These are phyloP conservation scores for Anthoscopus minutus DNA, from an alignment of 2,113 vertebrate genomes.

Conservation along the genomic window DNA sequence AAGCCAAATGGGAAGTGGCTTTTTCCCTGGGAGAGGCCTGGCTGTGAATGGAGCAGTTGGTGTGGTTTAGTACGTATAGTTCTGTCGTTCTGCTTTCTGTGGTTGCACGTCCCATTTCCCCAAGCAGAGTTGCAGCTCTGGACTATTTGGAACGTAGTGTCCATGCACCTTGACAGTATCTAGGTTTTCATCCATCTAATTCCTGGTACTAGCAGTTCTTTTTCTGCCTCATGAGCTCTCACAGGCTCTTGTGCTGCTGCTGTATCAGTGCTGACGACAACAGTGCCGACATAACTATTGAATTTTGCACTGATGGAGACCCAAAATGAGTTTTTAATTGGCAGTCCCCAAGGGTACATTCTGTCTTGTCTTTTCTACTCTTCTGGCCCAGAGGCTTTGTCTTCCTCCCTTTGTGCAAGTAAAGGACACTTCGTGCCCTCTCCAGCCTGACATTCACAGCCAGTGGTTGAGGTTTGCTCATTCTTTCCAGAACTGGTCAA, in stretches of 20 bases:
- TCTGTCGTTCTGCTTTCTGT: neutral
- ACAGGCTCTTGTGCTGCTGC: neutral
- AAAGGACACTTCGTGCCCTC: neutral
- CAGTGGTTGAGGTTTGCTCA: neutral
- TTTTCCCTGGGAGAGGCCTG: neutral
- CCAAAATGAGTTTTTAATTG: slow-evolving; percentile 3
- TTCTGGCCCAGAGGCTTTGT: neutral
- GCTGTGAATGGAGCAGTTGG: neutral
- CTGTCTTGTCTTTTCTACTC: neutral
- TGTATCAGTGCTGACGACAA: neutral
- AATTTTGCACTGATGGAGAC: neutral
- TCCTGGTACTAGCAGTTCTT: neutral
- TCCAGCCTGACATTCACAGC: neutral
- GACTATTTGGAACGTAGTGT: neutral
- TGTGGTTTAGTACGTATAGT: neutral
- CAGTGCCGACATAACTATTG: neutral
- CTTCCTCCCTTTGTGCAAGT: neutral
- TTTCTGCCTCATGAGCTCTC: neutral
- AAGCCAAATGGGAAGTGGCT: neutral
- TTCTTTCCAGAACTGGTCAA: neutral
- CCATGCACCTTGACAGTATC: neutral
- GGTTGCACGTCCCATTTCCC: neutral
- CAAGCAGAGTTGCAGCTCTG: neutral
- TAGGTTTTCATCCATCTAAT: neutral
- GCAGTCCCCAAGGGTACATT: neutral